Evolutionary conservation across 2,113 vertebrate genomes (phyloP), one percentile per base, ranked within the genome.

Genomic region (Macroglossus sobrinus): DNA sequence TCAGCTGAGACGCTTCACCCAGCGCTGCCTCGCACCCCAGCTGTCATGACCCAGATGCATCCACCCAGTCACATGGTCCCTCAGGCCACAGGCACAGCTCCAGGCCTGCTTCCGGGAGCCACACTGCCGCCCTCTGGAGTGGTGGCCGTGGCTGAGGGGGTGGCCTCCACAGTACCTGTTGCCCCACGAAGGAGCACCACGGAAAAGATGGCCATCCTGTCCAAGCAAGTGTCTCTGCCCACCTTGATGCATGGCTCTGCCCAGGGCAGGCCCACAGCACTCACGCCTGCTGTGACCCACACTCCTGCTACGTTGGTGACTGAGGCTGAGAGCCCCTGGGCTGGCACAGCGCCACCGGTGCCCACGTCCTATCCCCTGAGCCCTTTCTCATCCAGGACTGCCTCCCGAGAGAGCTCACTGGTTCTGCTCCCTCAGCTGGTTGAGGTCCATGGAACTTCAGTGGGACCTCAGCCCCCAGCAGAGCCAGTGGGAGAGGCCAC

Each of bases 151-250:
- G 55, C 96, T 21, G 33, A 76, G 35, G 94, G 72, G 11, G 16
- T 0, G 4, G 30, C 78, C 40, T 91, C 84, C 68, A 96, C 94
- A 4, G 75, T 91, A 0, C 45, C 96, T 72, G 95, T 94, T 16
- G 61, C 96, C 24, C 84, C 81, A 0, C 7, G 18, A n/a, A 96
- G 69, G 50, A 98, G 98, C 12, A 35, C 90, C 80, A 98, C 98
- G 1, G 96, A 98, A 43, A 97, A 94, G 96, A 91, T 94, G 30
- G 96, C 89, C 2, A 14, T 89, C 5, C 57, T 98, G 8, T 90
- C 98, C 38, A 66, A 98, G 96, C 97, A 98, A 57, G 97, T 97
- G 47, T 97, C 97, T 0, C 88, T 96, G 84, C 75, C 97, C 63
- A 96, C 97, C 30, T 92, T 95, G 5, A 18, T 89, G 16, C 80